Conservation (phyloP, 1,140 invertebrate genomes). For the Zaprionus lachaisei region DNA sequence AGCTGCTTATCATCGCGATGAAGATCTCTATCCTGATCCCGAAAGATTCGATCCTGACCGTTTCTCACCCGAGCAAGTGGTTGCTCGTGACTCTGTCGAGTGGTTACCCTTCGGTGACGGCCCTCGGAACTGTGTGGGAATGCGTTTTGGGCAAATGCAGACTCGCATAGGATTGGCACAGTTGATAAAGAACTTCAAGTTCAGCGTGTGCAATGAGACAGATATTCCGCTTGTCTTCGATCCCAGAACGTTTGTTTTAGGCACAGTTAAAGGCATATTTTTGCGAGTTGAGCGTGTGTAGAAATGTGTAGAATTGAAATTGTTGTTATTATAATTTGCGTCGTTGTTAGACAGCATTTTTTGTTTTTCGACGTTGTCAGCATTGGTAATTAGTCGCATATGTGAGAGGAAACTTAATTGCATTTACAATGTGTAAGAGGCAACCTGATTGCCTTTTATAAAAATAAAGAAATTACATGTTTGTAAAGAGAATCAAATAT, state of each 20-base stretch:
- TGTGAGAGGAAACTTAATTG: not conserved
- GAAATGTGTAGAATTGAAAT: not conserved
- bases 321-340: not conserved
- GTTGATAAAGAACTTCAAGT: constrained; percentile 77
- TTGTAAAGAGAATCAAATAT: not conserved
- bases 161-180: constrained; percentile 81
- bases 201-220: constrained; percentile 65
- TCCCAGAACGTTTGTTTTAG: constrained; percentile 46
- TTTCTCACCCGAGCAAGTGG: constrained; percentile 84
- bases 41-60: constrained; percentile 87
- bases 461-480: not conserved
- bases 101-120: constrained; percentile 89
- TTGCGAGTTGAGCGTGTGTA: constrained; percentile 42
- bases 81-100: constrained; percentile 81
- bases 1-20: constrained; percentile 87
- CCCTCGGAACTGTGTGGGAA: constrained; percentile 85
- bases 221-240: constrained; percentile 40
- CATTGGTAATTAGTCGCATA: not conserved
- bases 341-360: not conserved
- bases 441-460: not conserved
- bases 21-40: constrained; percentile 86
- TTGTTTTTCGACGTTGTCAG: not conserved
- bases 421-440: not conserved
- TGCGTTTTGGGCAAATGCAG: constrained; percentile 84
- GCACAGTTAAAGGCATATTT: constrained; percentile 52